These are phyloP conservation scores for Ruditapes philippinarum DNA, from an alignment of 1,140 invertebrate species.

Conservation along the genomic window DNA sequence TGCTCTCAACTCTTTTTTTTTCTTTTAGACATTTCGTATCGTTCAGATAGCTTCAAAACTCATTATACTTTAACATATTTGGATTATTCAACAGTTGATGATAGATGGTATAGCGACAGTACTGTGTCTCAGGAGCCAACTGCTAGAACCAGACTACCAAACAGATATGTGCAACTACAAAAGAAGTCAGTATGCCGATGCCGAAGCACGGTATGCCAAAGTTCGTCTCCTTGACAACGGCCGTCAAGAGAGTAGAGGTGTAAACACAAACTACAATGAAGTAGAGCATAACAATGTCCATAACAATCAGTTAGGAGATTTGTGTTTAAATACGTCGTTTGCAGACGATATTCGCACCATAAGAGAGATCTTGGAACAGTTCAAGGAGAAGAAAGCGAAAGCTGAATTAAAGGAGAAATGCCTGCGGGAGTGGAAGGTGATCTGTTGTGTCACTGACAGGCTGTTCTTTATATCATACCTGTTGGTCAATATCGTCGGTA, in stretches of 20 bases:
- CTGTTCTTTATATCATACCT: conserved; percentile 86
- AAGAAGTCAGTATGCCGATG: conserved; percentile 43
- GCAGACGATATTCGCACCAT: conserved; percentile 79
- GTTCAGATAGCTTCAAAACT: too few species aligned
- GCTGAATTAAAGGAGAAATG: conserved; percentile 77
- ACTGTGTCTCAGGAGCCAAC: conserved; percentile 82
- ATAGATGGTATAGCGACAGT: conserved; percentile 83
- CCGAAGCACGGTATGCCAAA: conserved; percentile 73
- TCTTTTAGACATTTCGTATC: too few species aligned
- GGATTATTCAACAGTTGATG: conserved; percentile 84
- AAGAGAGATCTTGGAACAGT: conserved; percentile 73
- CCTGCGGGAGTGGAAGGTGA: conserved; percentile 84
- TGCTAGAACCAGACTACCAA: conserved; percentile 68
- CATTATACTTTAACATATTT: too few species aligned
- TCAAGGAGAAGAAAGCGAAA: conserved; percentile 70
- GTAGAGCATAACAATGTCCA: conserved; percentile 53
- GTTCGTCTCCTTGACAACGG: conserved; percentile 79
- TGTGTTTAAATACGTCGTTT: conserved; percentile 48
- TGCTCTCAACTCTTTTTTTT: too few species aligned
- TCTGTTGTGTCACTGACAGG: conserved; percentile 85
- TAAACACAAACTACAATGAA: background rate
- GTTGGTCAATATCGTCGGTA: conserved; percentile 81
- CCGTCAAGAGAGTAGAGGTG: conserved; percentile 52
- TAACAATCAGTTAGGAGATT: background rate
- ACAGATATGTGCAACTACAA: conserved; percentile 68